Evolutionary conservation across 2,797 vertebrate species (phyloP), one percentile per base, ranked within the genome.

Genomic region (Falco cherrug): DNA sequence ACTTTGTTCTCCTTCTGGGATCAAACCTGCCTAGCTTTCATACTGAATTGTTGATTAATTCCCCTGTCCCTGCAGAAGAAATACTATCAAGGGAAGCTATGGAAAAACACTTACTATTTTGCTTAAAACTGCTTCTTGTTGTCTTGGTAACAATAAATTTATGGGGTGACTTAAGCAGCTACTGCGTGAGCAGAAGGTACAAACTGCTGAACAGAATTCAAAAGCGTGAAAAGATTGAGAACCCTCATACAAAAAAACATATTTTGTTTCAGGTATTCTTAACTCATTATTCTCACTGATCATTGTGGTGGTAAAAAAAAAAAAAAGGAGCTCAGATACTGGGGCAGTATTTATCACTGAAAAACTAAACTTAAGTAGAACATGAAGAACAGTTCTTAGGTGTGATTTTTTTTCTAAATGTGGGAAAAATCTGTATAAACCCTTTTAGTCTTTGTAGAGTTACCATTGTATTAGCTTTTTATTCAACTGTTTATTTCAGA

Each of bases 91-190:
- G 87, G 70, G 39, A 39, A 87, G 78, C 84, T 87, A 53, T 89
- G 84, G 84, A 93, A 95, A 89, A 93, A 56, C 57, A 33, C 75
- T 82, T 84, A 84, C 13, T 94, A 48, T 91, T 95, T 77, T 80
- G 81, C 92, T 89, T 95, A 92, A 94, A 93, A 56, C 91, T 87
- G 78, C 90, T 94, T 63, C 92, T 94, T 85, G 95, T 96, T 94
- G 95, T 89, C 96, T 89, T 94, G 95, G 96, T 74, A 96, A 94
- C 95, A 73, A 80, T 83, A 84, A 89, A 95, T 94, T 89, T 92
- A 93, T 89, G 93, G 91, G 84, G 56, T 89, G 86, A 74, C 68
- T 85, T 87, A 33, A 85, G 84, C 94, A 69, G 87, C 89, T 96
- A 20, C 93, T 84, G 95, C 84, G 50, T 48, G 89, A 84, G n/a